Conservation (phyloP, 1,140 invertebrate species). For the Oppia nitens region DNA sequence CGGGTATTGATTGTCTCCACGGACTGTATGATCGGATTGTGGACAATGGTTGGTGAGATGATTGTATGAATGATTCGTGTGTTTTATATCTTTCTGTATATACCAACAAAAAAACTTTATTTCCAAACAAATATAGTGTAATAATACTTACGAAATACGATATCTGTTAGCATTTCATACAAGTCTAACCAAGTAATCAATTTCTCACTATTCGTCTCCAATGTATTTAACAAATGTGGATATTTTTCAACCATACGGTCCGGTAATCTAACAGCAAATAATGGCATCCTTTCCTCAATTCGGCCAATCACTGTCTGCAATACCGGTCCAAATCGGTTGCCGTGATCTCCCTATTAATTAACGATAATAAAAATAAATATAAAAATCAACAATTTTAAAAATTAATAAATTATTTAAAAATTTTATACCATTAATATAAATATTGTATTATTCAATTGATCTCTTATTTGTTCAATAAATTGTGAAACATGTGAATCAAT, state of each 20-base stretch:
- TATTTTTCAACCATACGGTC: slow-evolving; percentile 16
- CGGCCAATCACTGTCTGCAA: slow-evolving; percentile 22
- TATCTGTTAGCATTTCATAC: slow-evolving; percentile 21
- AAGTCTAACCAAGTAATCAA: slow-evolving; percentile 23
- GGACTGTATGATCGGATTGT: slow-evolving; percentile 6
- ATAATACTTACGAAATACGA: slow-evolving; percentile 16
- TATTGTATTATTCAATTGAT: slow-evolving; percentile 12
- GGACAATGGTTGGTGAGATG: not conserved
- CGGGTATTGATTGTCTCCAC: slow-evolving; percentile 13
- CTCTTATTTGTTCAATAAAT: not conserved
- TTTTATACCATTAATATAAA: slow-evolving; percentile 25
- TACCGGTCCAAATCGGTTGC: slow-evolving; percentile 17
- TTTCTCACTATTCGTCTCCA: slow-evolving; percentile 10
- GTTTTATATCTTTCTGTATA: not conserved
- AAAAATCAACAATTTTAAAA: not conserved
- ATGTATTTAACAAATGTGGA: slow-evolving; percentile 14
- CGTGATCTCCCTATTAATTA: slow-evolving; percentile 46
- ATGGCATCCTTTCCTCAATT: slow-evolving; percentile 26
- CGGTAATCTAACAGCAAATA: slow-evolving; percentile 23
- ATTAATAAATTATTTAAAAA: slow-evolving; percentile 23
- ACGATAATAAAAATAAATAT: slow-evolving; percentile 36
- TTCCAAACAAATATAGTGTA: not conserved
- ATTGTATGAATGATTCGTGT: not conserved
- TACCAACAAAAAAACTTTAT: slow-evolving; percentile 1
- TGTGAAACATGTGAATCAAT: slow-evolving; percentile 12